Evolutionary conservation across 2,113 vertebrate species (phyloP).

Genomic region (Haplochromis vanheusdeni): DNA sequence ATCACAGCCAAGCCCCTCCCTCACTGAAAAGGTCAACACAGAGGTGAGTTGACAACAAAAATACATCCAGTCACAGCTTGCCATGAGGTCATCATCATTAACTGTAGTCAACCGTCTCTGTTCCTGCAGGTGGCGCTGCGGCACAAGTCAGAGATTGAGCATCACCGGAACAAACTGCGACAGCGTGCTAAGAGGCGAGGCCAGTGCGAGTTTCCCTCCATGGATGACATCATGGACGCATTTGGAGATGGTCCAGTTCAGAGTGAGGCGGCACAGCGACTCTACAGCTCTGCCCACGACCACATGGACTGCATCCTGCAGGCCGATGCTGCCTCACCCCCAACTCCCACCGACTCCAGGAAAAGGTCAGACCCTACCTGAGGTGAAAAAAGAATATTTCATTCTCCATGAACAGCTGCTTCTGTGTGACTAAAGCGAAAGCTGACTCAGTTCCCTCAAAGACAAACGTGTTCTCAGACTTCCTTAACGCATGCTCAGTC

Average conservation of each 20-base stretch:
- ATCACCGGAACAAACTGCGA: conserved; percentile 93
- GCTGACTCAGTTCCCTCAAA: background rate
- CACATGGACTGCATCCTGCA: conserved; percentile 96
- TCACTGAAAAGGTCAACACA: conserved; percentile 83
- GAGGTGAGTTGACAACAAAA: conserved; percentile 68
- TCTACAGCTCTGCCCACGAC: conserved; percentile 91
- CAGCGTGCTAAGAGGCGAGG: conserved; percentile 92
- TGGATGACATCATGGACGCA: conserved; percentile 86
- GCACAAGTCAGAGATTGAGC: conserved; percentile 96
- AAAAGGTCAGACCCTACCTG: conserved; percentile 68
- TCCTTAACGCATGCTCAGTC: background rate
- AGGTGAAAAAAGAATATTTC: background rate
- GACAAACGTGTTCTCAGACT: background rate
- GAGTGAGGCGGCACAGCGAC: conserved; percentile 81
- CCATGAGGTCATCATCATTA: background rate
- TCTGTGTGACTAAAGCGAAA: background rate
- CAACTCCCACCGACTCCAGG: conserved; percentile 80
- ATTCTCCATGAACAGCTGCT: background rate
- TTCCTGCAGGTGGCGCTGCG: conserved; percentile 80
- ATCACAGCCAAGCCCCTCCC: conserved; percentile 67
- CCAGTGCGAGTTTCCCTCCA: conserved; percentile 92
- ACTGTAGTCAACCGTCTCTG: background rate
- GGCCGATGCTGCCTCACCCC: conserved; percentile 74
- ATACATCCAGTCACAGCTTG: background rate
- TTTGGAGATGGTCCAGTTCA: conserved; percentile 84